Conservation (phyloP, 2,888 invertebrate species). For the Nomada ferruginata region DNA sequence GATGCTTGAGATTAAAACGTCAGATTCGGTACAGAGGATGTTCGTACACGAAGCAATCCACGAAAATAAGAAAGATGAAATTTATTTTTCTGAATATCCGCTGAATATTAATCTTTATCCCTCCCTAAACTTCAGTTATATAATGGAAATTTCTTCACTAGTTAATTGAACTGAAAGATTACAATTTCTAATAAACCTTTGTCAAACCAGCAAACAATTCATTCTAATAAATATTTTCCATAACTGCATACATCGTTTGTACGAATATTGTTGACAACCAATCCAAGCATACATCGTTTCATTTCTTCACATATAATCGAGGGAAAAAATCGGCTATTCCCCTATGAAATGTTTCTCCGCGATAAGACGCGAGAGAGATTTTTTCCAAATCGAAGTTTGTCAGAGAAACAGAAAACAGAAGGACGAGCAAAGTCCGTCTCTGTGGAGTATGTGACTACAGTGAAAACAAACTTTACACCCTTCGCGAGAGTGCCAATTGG, state of each 20-base stretch:
- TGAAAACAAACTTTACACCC: constrained; percentile 45
- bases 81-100: no score
- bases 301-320: neutral
- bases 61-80: constrained; percentile 26
- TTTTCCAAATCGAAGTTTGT: constrained; percentile 21
- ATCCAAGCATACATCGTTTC: no score
- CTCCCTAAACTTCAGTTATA: no score
- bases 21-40: constrained; percentile 75
- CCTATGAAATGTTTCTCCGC: neutral
- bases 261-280: no score
- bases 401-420: neutral
- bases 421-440: neutral
- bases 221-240: no score
- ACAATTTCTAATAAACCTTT: no score
- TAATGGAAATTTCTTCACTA: no score
- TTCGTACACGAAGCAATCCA: constrained; percentile 68
- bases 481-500: constrained; percentile 56
- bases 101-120: no score
- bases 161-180: no score
- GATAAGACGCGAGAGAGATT: neutral
- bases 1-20: constrained; percentile 83
- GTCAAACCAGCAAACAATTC: no score
- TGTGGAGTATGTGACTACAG: constrained; percentile 7
- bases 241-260: no score
- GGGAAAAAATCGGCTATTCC: neutral